A percentile compares a stretch with the other conserved stretches of the same genome.
These are phyloP conservation scores for Exephanes ischioxanthus DNA, from an alignment of 2,888 invertebrate species.

Conservation along the genomic window DNA sequence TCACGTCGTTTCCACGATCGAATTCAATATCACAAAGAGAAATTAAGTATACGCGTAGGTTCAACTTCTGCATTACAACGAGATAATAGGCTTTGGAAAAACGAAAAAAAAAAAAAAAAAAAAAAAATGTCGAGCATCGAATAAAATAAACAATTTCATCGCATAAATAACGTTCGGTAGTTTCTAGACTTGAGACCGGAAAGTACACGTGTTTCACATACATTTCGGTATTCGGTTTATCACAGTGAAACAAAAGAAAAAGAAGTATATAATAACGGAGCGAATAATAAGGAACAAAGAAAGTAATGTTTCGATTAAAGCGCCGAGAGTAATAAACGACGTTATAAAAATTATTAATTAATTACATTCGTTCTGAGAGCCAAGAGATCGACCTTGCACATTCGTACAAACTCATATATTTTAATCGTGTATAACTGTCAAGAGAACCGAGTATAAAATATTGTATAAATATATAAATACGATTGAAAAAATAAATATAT, in stretches of 20 bases:
- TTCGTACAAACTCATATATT: slow-evolving; percentile 66
- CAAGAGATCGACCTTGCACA: slow-evolving; percentile 83
- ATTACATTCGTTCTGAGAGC: slow-evolving; percentile 79
- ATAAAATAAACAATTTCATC: slow-evolving; percentile 57
- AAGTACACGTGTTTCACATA: slow-evolving; percentile 50
- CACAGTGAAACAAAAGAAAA: slow-evolving; percentile 65
- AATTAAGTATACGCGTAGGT: slow-evolving; percentile 80
- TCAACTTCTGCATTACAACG: slow-evolving; percentile 54
- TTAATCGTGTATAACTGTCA: slow-evolving; percentile 74
- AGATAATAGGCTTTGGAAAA: slow-evolving; percentile 37
- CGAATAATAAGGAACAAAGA: slow-evolving; percentile 42
- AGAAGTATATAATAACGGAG: slow-evolving; percentile 5
- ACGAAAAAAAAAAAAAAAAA: slow-evolving; percentile 39
- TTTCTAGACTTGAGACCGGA: slow-evolving; percentile 56
- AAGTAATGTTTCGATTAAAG: slow-evolving; percentile 31
- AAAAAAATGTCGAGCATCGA: slow-evolving; percentile 57
- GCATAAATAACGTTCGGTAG: slow-evolving; percentile 51
- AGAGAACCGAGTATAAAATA: slow-evolving; percentile 84
- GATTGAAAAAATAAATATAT: slow-evolving; percentile 85
- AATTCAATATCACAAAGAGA: slow-evolving; percentile 78
- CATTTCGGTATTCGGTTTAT: slow-evolving; percentile 61
- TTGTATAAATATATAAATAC: slow-evolving; percentile 84
- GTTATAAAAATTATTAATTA: slow-evolving; percentile 48
- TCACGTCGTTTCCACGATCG: slow-evolving; percentile 66
- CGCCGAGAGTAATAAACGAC: background rate